These are phyloP conservation scores for Hirudinaria manillensis DNA, from an alignment of 2,888 invertebrate genomes.

Conservation along the genomic window DNA sequence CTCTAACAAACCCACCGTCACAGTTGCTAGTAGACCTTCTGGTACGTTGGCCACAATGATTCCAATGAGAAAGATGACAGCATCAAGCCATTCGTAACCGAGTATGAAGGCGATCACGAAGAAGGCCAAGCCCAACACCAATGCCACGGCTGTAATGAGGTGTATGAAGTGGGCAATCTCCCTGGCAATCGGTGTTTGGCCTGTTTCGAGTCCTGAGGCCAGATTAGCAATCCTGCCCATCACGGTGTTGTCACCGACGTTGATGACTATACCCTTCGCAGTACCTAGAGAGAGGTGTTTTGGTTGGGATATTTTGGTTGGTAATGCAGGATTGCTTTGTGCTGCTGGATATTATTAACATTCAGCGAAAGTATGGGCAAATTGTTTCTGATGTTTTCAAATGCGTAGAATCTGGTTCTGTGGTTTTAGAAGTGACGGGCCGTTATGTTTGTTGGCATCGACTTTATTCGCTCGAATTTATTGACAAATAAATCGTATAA, in stretches of 20 bases:
- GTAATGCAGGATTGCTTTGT: too few relatives aligned
- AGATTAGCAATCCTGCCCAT: conserved; percentile 56
- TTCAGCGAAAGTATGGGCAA: too few relatives aligned
- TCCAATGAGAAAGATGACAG: conserved; percentile 93
- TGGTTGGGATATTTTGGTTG: too few relatives aligned
- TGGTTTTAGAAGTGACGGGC: too few relatives aligned
- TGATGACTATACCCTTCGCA: conserved; percentile 51
- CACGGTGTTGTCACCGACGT: conserved; percentile 53
- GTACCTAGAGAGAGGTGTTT: too few relatives aligned
- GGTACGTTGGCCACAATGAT: conserved; percentile 99
- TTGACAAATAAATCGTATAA: too few relatives aligned
- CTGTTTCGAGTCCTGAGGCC: conserved; percentile 54
- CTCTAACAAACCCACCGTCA: conserved; percentile 65
- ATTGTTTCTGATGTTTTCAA: too few relatives aligned
- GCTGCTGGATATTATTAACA: too few relatives aligned
- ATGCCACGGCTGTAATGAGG: conserved; percentile 83
- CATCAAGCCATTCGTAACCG: conserved; percentile 97
- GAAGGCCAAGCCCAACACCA: conserved; percentile 78
- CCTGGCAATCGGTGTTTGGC: conserved; percentile 93
- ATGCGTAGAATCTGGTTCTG: too few relatives aligned
- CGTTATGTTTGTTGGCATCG: too few relatives aligned
- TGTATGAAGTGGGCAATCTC: conserved; percentile 99
- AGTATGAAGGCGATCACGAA: conserved; percentile 93
- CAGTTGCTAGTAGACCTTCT: conserved; percentile 94
- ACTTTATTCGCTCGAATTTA: too few relatives aligned